A percentile compares a stretch with the other conserved stretches of the same genome.
Evolutionary conservation across 2,113 vertebrate species (phyloP).

Genomic region (Xiphophorus maculatus): DNA sequence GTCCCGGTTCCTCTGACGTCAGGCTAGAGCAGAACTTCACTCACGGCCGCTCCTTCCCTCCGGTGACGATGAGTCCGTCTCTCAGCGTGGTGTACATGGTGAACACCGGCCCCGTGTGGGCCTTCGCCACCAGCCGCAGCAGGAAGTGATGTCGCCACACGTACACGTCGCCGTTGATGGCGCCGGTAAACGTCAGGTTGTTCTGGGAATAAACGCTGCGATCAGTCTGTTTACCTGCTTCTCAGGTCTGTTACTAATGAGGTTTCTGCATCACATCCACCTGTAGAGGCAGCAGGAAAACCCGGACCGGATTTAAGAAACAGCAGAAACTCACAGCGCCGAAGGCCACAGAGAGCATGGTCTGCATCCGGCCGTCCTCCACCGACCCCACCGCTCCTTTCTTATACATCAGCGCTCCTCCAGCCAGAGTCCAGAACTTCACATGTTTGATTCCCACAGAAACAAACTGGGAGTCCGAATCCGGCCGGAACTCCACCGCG

Average conservation of each 20-base stretch:
- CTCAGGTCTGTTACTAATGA: not conserved
- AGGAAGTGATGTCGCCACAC: too few species aligned
- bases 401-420: slow-evolving; percentile 91
- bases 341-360: slow-evolving; percentile 96
- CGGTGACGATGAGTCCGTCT: slow-evolving; percentile 95
- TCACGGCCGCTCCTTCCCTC: slow-evolving; percentile 97
- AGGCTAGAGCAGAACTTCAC: too few species aligned
- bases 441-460: slow-evolving; percentile 96
- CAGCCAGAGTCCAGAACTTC: slow-evolving; percentile 96
- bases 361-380: slow-evolving; percentile 94
- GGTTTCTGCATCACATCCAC: too few species aligned
- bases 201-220: slow-evolving; percentile 76
- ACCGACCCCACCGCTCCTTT: slow-evolving; percentile 91
- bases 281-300: too few species aligned
- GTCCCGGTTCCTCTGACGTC: too few species aligned
- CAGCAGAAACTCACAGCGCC: slow-evolving; percentile 87
- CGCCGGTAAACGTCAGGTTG: slow-evolving; percentile 93
- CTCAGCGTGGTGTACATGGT: slow-evolving; percentile 97
- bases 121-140: too few species aligned
- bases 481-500: slow-evolving; percentile 93
- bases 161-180: slow-evolving; percentile 95
- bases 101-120: too few species aligned
- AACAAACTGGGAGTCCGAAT: slow-evolving; percentile 95
- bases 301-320: too few species aligned
- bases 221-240: too few species aligned